These are phyloP conservation scores for Notolepis coatsorum DNA, from an alignment of 2,797 vertebrate species.

Conservation along the genomic window DNA sequence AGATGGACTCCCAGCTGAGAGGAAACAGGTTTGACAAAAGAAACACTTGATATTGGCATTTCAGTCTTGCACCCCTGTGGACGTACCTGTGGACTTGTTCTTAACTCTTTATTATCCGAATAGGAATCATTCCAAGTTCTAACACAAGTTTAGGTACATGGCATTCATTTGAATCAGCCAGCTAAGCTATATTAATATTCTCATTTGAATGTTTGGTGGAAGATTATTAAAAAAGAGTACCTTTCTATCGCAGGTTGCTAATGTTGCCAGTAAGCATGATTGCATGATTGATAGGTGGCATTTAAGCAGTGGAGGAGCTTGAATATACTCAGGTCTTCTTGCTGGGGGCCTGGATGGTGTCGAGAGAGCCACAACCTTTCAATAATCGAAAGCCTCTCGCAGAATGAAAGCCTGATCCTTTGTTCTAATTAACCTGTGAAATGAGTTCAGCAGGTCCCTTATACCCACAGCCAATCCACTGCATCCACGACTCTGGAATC, in stretches of 20 bases:
- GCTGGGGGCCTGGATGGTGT: constrained; percentile 42
- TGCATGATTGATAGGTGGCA: constrained; percentile 79
- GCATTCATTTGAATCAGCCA: constrained; percentile 26
- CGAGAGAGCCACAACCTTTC: constrained; percentile 65
- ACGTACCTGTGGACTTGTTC: no score
- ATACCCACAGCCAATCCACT: constrained; percentile 44
- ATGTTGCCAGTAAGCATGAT: constrained; percentile 49
- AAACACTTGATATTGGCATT: constrained; percentile 1
- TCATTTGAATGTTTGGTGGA: constrained; percentile 48
- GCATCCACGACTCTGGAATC: constrained; percentile 43
- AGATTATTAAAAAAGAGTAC: constrained; percentile 64
- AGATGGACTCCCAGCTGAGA: not conserved
- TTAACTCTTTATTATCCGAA: not conserved
- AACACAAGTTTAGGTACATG: not conserved
- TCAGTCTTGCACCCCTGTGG: not conserved
- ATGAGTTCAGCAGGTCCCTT: constrained; percentile 77
- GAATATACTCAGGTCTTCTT: constrained; percentile 47
- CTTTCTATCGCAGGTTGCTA: constrained; percentile 63
- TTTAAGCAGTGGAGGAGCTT: constrained; percentile 65
- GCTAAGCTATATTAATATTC: constrained; percentile 43
- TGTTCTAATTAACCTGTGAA: constrained; percentile 85
- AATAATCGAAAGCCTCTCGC: constrained; percentile 72
- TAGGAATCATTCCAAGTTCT: not conserved
- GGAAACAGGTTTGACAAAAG: not conserved
- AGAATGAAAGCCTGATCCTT: constrained; percentile 71